phyloP scores from a whole-genome alignment of 2,113 vertebrate genomes.

The Prunella himalayana region DNA sequence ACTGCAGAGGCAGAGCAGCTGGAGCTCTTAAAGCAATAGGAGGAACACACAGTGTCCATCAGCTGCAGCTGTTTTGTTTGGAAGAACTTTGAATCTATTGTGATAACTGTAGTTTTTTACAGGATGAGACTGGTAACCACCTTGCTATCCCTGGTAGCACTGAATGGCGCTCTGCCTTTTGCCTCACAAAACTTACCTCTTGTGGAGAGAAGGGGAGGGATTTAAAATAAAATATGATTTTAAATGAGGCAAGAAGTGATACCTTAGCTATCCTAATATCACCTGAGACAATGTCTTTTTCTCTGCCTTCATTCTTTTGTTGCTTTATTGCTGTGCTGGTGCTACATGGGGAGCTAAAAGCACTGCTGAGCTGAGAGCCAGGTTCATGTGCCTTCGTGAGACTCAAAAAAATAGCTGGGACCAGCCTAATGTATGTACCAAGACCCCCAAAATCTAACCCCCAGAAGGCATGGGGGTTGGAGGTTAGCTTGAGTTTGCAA shows the following conservation, averaged over 20 bases:
- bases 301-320: not conserved
- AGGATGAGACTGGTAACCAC: not conserved
- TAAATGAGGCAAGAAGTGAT: not conserved
- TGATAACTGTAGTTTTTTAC: not conserved
- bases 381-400: rapidly evolving
- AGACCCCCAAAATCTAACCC: not conserved
- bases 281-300: rapidly evolving
- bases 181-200: not conserved
- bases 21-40: not conserved
- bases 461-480: not conserved
- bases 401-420: not conserved
- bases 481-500: not conserved
- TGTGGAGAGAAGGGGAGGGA: not conserved
- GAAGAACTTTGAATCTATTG: not conserved
- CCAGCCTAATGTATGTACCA: not conserved
- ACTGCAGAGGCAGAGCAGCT: not conserved
- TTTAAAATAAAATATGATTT: not conserved
- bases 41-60: not conserved
- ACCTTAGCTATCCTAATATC: not conserved
- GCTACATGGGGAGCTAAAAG: not conserved
- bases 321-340: not conserved
- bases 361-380: not conserved
- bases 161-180: not conserved
- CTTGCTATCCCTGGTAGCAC: rapidly evolving
- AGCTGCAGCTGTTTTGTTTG: not conserved